Base-by-base conservation (phyloP, 2,797 vertebrate species). In the Acestrorhynchus altus region DNA sequence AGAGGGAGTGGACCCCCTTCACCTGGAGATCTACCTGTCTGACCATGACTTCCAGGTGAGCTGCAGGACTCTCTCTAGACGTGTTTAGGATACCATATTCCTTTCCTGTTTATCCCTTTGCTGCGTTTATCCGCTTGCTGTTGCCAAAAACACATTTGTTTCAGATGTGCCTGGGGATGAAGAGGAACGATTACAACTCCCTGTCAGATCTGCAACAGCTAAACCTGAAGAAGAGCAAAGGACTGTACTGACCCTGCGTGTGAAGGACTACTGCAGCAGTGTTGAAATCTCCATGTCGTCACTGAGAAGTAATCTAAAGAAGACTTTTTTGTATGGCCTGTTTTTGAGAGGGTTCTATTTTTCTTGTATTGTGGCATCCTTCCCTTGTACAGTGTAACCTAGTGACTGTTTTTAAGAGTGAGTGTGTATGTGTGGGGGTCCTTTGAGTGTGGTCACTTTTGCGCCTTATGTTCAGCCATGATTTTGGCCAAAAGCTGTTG, bases 171-270 rank as follows among this genome's bases (percentile, higher is more conserved):
- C 85, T 94, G 86, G 91, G 93, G 82, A 91, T 93, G 91, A 92
- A 90, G 84, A 86, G 86, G 84, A 91, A 92, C 18, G 89, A 93
- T 60, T 90, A 89, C 35, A 83, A 86, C 78, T 88, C 90, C 15
- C 89, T 93, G 59, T 92, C 91, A 7, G 84, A 76, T 82, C 89
- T 88, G 86, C 89, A 92, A 77, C 90, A 92, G 83, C 87, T 79
- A n/a, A 92, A 92, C 80, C 88, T 91, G 87, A 94, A 92, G 88
- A 93, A 91, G 86, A 93, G 87, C 85, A 92, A 93, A 90, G 92
- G 91, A 72, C 85, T 94, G 72, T 86, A 92, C 67, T 91, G 83
- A 93, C 74, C 83, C 66, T 35, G 73, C 16, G 0, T 73, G 49
- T 31, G 72, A 49, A 40, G 72, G 78, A 83, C 70, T 83, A 80